These are phyloP conservation scores for Melitaea cinxia DNA, from an alignment of 1,140 invertebrate species.

Conservation along the genomic window DNA sequence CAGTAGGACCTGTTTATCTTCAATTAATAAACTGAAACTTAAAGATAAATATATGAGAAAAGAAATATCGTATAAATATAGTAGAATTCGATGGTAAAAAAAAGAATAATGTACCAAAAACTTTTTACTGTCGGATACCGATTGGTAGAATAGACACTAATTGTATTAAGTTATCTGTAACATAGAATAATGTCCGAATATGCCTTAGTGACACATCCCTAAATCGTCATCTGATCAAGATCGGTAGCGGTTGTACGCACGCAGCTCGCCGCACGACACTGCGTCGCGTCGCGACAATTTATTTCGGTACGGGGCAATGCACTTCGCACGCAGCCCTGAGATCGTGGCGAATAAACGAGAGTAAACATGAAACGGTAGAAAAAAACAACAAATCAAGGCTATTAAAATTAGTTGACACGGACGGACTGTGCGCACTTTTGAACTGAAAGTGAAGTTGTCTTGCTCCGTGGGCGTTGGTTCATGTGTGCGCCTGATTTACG, in stretches of 20 bases:
- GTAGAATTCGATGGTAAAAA: too few species aligned
- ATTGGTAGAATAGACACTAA: too few species aligned
- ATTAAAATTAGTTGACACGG: constrained; percentile 48
- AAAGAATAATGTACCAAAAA: too few species aligned
- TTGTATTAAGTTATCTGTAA: neutral
- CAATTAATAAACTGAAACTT: too few species aligned
- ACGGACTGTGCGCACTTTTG: constrained; percentile 9
- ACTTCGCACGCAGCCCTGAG: constrained; percentile 76
- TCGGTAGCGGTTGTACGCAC: constrained; percentile 67
- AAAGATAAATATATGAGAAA: too few species aligned
- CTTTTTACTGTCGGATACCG: too few species aligned
- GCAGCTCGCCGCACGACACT: constrained; percentile 44
- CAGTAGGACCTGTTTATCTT: too few species aligned
- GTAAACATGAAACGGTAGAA: constrained; percentile 56
- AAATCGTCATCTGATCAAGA: constrained; percentile 45
- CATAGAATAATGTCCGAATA: neutral
- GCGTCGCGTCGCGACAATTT: constrained; percentile 72
- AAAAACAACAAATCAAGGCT: constrained; percentile 62
- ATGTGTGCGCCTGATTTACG: constrained; percentile 14
- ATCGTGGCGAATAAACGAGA: constrained; percentile 53
- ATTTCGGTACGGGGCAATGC: constrained; percentile 79
- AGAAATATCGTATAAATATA: too few species aligned
- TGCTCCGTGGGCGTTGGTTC: neutral
- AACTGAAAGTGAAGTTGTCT: constrained; percentile 23
- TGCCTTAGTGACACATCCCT: constrained; percentile 38